A percentile compares a stretch with the other conserved stretches of the same genome.
Evolutionary conservation across 2,888 invertebrate species (phyloP).

Genomic region (Leptopilina myrica): DNA sequence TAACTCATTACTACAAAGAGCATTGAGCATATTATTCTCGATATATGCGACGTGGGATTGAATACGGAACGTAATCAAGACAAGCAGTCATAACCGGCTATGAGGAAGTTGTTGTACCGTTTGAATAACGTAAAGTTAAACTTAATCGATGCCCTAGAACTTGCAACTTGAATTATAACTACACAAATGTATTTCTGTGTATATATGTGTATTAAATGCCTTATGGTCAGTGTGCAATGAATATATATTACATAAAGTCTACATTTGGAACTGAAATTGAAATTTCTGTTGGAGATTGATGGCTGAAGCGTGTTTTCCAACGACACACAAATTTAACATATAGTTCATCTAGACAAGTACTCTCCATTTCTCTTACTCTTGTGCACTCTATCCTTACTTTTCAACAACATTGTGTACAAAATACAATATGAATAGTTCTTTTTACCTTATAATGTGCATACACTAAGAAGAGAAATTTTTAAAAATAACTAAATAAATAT

Average conservation of each 20-base stretch:
- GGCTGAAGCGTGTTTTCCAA: conserved; percentile 1
- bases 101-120: conserved; percentile 21
- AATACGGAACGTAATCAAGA: conserved; percentile 17
- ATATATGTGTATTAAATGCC: background rate
- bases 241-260: background rate
- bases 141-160: conserved; percentile 30
- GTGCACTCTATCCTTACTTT: no score
- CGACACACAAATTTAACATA: conserved; percentile 11
- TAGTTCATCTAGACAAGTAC: background rate
- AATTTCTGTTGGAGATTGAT: background rate
- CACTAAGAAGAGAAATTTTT: no score
- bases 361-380: no score
- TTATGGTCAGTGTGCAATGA: background rate
- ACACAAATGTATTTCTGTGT: background rate
- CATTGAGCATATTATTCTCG: conserved; percentile 1
- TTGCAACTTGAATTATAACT: background rate
- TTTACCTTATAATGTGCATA: no score
- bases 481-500: no score
- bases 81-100: conserved; percentile 20
- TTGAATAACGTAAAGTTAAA: conserved; percentile 25
- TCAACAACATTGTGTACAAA: no score
- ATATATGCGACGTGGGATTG: conserved; percentile 29
- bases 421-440: no score
- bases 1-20: conserved; percentile 9
- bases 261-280: conserved; percentile 1